phyloP scores from a whole-genome alignment of 64 coral and sea anemone genomes.

The Acropora yongei region DNA sequence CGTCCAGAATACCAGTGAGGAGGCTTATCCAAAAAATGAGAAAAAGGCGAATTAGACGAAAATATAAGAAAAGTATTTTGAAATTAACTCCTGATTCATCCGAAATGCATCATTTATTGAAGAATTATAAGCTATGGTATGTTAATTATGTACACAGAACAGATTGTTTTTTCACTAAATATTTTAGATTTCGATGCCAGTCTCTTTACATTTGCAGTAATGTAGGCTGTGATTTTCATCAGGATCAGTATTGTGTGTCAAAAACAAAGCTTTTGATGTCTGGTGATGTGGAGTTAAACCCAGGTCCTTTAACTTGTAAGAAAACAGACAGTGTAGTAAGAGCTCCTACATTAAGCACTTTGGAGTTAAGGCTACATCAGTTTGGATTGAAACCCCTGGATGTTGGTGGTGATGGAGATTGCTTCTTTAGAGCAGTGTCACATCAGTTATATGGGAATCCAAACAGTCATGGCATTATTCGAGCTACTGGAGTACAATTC shows the following conservation, averaged over 20 bases:
- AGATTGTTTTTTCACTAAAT: conserved; percentile 8
- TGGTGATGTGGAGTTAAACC: conserved; percentile 37
- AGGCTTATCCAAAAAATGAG: conserved; percentile 17
- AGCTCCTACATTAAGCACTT: conserved; percentile 26
- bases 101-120: conserved; percentile 28
- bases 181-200: background rate
- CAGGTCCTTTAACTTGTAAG: conserved; percentile 8
- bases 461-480: background rate
- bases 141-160: conserved; percentile 32
- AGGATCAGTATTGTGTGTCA: conserved; percentile 28
- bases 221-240: conserved; percentile 13
- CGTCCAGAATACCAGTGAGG: background rate
- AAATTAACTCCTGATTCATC: conserved; percentile 28
- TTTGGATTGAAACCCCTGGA: conserved; percentile 55
- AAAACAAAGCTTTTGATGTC: conserved; percentile 18
- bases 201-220: conserved; percentile 11
- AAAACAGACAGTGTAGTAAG: conserved; percentile 11
- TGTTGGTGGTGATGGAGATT: conserved; percentile 70
- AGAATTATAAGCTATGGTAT: conserved; percentile 10
- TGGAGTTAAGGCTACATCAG: background rate
- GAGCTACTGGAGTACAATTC: too few species aligned
- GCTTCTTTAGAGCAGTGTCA: background rate
- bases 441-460: too few species aligned
- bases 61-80: conserved; percentile 32
- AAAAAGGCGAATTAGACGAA: conserved; percentile 18